Percentiles rank a stretch among this genome's conserved stretches.
These are phyloP conservation scores for Agelas oroides DNA, from an alignment of 37 sponge, comb jelly and placozoan species.

Conservation along the genomic window DNA sequence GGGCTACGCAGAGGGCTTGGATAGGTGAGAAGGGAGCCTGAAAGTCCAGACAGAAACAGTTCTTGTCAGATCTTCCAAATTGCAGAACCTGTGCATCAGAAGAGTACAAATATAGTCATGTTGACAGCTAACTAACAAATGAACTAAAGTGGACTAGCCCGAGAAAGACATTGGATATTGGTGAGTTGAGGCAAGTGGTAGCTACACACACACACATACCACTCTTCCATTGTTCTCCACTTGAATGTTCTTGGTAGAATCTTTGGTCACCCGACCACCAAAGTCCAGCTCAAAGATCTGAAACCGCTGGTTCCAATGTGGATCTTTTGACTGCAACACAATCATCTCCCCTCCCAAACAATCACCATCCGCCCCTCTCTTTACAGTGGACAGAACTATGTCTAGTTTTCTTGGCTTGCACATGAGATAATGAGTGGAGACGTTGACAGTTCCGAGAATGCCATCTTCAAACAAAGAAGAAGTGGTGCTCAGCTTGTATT, in stretches of 20 bases:
- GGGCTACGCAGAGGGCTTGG: conserved; percentile 50
- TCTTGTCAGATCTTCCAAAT: conserved; percentile 13
- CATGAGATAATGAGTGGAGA: conserved; percentile 41
- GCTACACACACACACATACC: too few relatives aligned
- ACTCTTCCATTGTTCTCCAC: conserved; percentile 34
- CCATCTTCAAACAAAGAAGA: background rate
- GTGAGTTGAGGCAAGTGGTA: too few relatives aligned
- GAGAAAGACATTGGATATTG: too few relatives aligned
- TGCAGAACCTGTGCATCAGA: conserved; percentile 33
- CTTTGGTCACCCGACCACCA: conserved; percentile 59
- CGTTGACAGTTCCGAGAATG: conserved; percentile 22
- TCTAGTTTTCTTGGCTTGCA: conserved; percentile 31
- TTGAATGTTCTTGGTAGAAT: conserved; percentile 71
- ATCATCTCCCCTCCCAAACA: conserved; percentile 1
- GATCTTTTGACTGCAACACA: conserved; percentile 27
- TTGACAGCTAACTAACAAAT: too few relatives aligned
- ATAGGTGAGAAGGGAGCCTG: conserved; percentile 53
- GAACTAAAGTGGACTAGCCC: too few relatives aligned
- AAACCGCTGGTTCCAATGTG: conserved; percentile 48
- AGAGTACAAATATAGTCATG: background rate
- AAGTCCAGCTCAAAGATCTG: conserved; percentile 55
- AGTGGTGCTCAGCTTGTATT: background rate
- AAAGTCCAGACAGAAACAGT: conserved; percentile 50
- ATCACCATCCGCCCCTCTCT: background rate
- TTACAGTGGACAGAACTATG: background rate